These are phyloP conservation scores for Megaptera novaeangliae DNA, from an alignment of 2,113 vertebrate genomes.

Conservation along the genomic window DNA sequence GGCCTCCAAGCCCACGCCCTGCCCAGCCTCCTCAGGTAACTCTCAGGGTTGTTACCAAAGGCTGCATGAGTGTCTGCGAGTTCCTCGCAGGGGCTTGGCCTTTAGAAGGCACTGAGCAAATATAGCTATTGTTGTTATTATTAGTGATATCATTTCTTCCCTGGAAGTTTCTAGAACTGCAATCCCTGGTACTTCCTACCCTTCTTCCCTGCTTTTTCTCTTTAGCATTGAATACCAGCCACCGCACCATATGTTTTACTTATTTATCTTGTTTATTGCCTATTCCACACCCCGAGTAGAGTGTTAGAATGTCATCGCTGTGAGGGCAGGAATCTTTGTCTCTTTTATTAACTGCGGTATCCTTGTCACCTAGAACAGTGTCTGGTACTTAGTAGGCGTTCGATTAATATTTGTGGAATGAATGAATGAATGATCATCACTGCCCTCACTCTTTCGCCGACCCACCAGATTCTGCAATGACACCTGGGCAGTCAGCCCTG, in stretches of 20 bases:
- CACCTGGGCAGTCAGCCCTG: not conserved
- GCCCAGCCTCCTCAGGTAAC: not conserved
- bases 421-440: not conserved
- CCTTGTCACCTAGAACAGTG: not conserved
- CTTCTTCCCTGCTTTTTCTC: not conserved
- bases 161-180: not conserved
- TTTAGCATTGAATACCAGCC: not conserved
- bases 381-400: not conserved
- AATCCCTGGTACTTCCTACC: too few relatives aligned
- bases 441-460: not conserved
- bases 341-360: not conserved
- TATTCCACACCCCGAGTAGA: not conserved
- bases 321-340: not conserved
- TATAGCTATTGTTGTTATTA: not conserved
- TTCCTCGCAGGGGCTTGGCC: not conserved
- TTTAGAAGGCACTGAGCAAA: not conserved
- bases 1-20: not conserved
- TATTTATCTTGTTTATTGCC: not conserved
- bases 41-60: not conserved
- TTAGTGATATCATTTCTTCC: not conserved
- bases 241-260: not conserved
- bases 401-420: not conserved
- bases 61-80: rapidly evolving
- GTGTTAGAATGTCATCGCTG: not conserved
- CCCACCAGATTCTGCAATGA: not conserved